These are phyloP conservation scores for Hemibagrus wyckioides DNA, from an alignment of 2,113 vertebrate species.

Conservation along the genomic window DNA sequence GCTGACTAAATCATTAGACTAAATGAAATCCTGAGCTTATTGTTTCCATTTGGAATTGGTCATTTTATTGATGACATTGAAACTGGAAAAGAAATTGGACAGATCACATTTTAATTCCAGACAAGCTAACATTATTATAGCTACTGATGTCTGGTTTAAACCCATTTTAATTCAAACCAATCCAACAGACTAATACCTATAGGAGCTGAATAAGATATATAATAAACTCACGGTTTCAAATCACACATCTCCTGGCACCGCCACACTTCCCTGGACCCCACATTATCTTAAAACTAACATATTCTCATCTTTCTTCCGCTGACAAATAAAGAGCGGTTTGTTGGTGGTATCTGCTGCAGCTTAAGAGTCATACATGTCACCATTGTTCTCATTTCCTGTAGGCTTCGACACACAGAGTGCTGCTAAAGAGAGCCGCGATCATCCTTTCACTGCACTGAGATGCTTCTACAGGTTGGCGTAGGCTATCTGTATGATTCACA, in stretches of 20 bases:
- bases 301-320: background rate
- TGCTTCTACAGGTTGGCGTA: slow-evolving; percentile 18
- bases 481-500: background rate
- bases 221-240: background rate
- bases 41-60: background rate
- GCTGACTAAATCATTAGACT: background rate
- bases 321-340: background rate
- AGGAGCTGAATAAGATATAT: background rate
- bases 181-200: background rate
- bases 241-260: background rate
- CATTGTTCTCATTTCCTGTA: slow-evolving; percentile 52
- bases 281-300: background rate
- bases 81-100: background rate
- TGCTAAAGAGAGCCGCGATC: background rate
- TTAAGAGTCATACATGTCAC: background rate
- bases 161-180: background rate
- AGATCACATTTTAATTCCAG: background rate
- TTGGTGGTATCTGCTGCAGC: background rate
- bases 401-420: background rate
- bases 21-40: background rate
- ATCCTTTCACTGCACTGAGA: background rate
- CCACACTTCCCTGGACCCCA: background rate
- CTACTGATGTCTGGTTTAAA: background rate
- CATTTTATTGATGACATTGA: background rate
- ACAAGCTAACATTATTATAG: background rate